phyloP scores from a whole-genome alignment of 2,888 invertebrate genomes.

The Agrochola macilenta region DNA sequence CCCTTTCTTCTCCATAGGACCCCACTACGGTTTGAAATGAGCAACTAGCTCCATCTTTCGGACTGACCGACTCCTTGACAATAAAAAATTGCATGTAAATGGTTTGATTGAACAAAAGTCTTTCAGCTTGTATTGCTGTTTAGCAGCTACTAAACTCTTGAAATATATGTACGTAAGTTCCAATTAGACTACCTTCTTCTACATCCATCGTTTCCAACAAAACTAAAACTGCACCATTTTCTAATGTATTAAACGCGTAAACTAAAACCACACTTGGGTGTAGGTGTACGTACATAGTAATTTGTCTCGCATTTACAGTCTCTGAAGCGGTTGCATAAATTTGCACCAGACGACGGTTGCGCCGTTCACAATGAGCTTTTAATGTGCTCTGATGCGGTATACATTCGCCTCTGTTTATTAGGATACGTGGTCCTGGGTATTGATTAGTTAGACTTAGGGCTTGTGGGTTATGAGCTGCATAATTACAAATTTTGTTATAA shows the following conservation, averaged over 20 bases:
- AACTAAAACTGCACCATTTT: conserved; percentile 16
- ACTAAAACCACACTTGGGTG: conserved; percentile 26
- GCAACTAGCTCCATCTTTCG: not conserved
- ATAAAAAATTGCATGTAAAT: not conserved
- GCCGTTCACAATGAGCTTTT: conserved; percentile 68
- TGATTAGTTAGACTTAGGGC: conserved; percentile 43
- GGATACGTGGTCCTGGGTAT: conserved; percentile 42
- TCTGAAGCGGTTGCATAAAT: conserved; percentile 72
- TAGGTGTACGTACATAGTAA: conserved; percentile 57
- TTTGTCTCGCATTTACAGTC: conserved; percentile 69
- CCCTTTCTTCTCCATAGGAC: not conserved
- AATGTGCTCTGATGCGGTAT: conserved; percentile 65
- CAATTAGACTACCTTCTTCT: not conserved
- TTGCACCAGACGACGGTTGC: conserved; percentile 63
- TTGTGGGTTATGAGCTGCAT: conserved; percentile 21
- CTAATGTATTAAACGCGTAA: conserved; percentile 33
- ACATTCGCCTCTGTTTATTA: conserved; percentile 60
- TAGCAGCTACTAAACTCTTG: too few species aligned
- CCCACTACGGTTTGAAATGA: not conserved
- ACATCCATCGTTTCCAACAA: not conserved
- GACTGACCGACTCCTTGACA: not conserved
- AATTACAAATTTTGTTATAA: not conserved
- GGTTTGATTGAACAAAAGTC: not conserved
- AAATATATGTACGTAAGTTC: not conserved
- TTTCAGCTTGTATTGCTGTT: too few species aligned